Percentiles rank a stretch among this genome's conserved stretches.
Evolutionary conservation across 2,797 vertebrate genomes (phyloP).

Genomic region (Parotocinclus haroldoi): DNA sequence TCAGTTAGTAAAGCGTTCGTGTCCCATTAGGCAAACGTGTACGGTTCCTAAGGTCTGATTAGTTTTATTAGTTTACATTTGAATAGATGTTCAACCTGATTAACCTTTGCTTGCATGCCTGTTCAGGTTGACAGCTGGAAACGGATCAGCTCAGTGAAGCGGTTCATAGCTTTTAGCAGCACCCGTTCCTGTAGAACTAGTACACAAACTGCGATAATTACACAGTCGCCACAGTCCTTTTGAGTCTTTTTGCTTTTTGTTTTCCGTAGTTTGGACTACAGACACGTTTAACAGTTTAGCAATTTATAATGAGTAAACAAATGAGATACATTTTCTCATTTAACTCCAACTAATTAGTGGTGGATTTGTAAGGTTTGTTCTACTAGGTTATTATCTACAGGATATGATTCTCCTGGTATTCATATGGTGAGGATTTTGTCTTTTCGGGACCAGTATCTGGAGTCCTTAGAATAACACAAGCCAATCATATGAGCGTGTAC

Average conservation of each 20-base stretch:
- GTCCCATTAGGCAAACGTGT: not conserved
- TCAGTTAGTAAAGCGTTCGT: not conserved
- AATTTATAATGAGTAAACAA: no score
- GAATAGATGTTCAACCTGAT: not conserved
- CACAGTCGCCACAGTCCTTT: no score
- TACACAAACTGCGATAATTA: not conserved
- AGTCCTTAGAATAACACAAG: slow-evolving; percentile 1
- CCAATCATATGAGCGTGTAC: not conserved
- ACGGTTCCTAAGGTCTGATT: not conserved
- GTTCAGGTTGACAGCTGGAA: not conserved
- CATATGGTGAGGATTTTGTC: not conserved
- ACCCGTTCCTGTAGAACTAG: not conserved
- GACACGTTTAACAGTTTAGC: no score
- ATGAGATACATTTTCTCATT: not conserved
- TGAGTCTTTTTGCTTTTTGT: no score
- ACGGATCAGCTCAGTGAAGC: not conserved
- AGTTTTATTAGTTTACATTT: not conserved
- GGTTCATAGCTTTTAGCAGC: not conserved
- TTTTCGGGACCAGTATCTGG: slow-evolving; percentile 1
- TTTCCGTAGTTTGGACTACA: no score
- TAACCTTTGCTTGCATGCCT: not conserved
- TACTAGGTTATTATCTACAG: no score
- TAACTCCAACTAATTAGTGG: not conserved
- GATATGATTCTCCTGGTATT: slow-evolving; percentile 6
- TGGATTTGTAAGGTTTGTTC: not conserved